phyloP scores from a whole-genome alignment of 1,140 invertebrate species.

The Trichogramma pretiosum region DNA sequence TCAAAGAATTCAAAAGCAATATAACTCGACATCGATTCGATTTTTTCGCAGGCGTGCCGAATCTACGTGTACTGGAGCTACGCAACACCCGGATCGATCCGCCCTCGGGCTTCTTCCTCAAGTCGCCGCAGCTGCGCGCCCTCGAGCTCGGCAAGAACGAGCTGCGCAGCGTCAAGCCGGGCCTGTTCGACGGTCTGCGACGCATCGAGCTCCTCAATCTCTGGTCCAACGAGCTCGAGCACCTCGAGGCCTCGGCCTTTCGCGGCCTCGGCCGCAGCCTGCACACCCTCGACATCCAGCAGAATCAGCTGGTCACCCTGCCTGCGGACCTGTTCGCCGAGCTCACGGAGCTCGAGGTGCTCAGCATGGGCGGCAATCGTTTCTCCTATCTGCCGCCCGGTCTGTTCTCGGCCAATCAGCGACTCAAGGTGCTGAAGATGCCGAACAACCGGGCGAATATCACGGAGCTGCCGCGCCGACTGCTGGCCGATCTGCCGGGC shows the following conservation, averaged over 20 bases:
- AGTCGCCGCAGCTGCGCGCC: not conserved
- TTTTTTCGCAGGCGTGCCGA: not conserved
- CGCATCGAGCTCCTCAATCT: conserved; percentile 1
- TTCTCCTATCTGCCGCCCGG: not conserved
- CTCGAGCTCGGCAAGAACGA: conserved; percentile 7
- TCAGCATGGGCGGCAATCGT: conserved; percentile 6
- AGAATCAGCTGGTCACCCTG: not conserved
- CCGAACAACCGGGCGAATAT: conserved; percentile 7
- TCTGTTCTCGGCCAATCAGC: not conserved
- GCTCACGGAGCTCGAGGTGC: not conserved
- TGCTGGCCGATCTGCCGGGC: not conserved
- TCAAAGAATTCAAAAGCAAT: no score
- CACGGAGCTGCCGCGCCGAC: not conserved
- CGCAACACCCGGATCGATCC: conserved; percentile 5
- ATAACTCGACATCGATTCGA: no score
- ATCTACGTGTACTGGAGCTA: not conserved
- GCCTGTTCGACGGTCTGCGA: not conserved
- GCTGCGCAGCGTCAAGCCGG: not conserved
- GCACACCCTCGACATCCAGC: not conserved
- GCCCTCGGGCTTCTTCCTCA: not conserved
- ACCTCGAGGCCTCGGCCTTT: not conserved
- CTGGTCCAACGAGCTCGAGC: not conserved
- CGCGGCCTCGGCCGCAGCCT: not conserved
- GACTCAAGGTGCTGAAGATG: conserved; percentile 2
- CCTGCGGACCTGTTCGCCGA: not conserved